Conservation (phyloP, 2,113 vertebrate genomes). For the Brachypteracias leptosomus region DNA sequence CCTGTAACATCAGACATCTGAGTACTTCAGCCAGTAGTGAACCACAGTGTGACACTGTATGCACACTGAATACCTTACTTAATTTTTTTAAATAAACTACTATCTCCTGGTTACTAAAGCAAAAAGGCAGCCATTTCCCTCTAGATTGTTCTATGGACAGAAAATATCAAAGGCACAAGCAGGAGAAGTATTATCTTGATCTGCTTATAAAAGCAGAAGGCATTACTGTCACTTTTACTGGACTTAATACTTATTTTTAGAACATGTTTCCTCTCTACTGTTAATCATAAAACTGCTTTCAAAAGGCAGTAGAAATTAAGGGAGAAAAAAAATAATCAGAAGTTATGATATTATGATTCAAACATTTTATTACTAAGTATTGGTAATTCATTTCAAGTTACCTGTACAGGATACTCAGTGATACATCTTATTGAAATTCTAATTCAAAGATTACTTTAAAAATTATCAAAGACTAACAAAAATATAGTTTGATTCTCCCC, state of each 20-base stretch:
- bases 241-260: conserved; percentile 44
- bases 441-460: background rate
- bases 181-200: conserved; percentile 43
- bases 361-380: background rate
- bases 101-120: background rate
- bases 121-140: background rate
- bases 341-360: background rate
- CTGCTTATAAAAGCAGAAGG: conserved; percentile 52
- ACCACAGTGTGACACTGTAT: background rate
- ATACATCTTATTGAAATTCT: background rate
- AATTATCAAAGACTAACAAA: background rate
- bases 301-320: background rate
- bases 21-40: background rate
- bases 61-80: background rate
- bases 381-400: background rate
- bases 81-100: background rate
- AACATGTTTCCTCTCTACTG: background rate
- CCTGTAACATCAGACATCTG: background rate
- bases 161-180: background rate
- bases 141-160: background rate
- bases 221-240: conserved; percentile 57
- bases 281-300: background rate
- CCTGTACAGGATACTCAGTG: background rate
- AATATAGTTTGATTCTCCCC: background rate
- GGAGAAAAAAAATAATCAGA: background rate